phyloP scores from a whole-genome alignment of 1,140 invertebrate species.

The Palaemon carinicauda region DNA sequence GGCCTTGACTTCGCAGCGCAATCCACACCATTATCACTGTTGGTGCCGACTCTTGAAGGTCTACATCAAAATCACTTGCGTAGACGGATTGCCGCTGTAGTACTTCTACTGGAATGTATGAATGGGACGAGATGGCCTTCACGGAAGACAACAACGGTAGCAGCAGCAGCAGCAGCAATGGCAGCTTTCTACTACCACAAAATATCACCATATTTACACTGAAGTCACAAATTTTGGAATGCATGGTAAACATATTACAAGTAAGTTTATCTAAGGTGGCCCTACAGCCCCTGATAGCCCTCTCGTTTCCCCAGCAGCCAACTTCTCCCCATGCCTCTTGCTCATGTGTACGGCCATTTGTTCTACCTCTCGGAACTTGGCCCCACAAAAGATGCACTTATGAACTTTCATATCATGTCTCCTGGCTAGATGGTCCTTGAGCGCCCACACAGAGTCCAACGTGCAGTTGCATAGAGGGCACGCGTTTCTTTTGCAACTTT shows the following conservation, averaged over 20 bases:
- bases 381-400: conserved; percentile 60
- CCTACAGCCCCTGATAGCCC: conserved; percentile 48
- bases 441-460: conserved; percentile 60
- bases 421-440: conserved; percentile 60
- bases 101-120: conserved; percentile 48
- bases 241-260: no score
- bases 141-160: conserved; percentile 49
- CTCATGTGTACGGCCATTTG: conserved; percentile 60
- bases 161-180: conserved; percentile 7
- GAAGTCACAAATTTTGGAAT: background rate
- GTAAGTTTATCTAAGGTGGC: conserved; percentile 20
- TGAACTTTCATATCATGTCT: conserved; percentile 61
- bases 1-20: conserved; percentile 28
- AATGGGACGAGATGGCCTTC: conserved; percentile 49
- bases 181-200: conserved; percentile 9
- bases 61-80: conserved; percentile 38
- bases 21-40: conserved; percentile 39
- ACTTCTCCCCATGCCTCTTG: conserved; percentile 59
- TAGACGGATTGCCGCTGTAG: conserved; percentile 39
- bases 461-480: conserved; percentile 59
- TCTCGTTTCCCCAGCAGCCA: conserved; percentile 50
- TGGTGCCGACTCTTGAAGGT: conserved; percentile 27
- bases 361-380: conserved; percentile 60
- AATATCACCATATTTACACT: no score
- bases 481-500: conserved; percentile 60